A percentile compares a stretch with the other conserved stretches of the same genome.
These are phyloP conservation scores for Oryzias celebensis DNA, from an alignment of 2,113 vertebrate species.

Conservation along the genomic window DNA sequence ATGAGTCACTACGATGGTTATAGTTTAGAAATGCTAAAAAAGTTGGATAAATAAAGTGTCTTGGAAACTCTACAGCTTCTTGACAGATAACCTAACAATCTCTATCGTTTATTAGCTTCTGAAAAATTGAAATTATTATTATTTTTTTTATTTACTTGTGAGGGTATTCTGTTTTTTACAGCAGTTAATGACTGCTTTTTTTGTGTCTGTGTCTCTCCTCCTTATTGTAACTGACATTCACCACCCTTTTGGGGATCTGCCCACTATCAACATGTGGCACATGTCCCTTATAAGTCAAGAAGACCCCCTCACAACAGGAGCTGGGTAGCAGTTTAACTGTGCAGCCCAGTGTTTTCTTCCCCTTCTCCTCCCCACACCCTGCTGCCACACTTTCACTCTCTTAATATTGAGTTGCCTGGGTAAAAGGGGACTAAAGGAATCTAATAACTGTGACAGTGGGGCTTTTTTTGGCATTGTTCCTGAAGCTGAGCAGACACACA, in stretches of 20 bases:
- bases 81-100: no score
- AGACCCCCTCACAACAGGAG: slow-evolving; percentile 81
- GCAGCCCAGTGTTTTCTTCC: slow-evolving; percentile 68
- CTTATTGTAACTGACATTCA: slow-evolving; percentile 43
- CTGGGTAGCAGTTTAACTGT: slow-evolving; percentile 80
- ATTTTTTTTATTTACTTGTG: slow-evolving; percentile 75
- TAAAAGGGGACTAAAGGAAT: slow-evolving; percentile 89
- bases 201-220: slow-evolving; percentile 24
- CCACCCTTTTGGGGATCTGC: slow-evolving; percentile 69
- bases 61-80: no score
- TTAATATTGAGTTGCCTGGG: slow-evolving; percentile 91
- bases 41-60: no score
- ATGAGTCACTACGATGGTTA: no score
- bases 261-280: slow-evolving; percentile 92
- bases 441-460: slow-evolving; percentile 99
- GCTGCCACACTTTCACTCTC: slow-evolving; percentile 42
- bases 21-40: no score
- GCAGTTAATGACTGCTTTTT: slow-evolving; percentile 75
- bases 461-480: slow-evolving; percentile 93
- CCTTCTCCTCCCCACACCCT: slow-evolving; percentile 19
- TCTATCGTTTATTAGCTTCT: no score
- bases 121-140: no score
- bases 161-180: slow-evolving; percentile 77
- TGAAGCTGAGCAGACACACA: slow-evolving; percentile 80
- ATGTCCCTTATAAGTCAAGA: slow-evolving; percentile 92